Evolutionary conservation across 2,888 invertebrate genomes (phyloP), one percentile per base, ranked within the genome.

Genomic region (Acronicta alni): DNA sequence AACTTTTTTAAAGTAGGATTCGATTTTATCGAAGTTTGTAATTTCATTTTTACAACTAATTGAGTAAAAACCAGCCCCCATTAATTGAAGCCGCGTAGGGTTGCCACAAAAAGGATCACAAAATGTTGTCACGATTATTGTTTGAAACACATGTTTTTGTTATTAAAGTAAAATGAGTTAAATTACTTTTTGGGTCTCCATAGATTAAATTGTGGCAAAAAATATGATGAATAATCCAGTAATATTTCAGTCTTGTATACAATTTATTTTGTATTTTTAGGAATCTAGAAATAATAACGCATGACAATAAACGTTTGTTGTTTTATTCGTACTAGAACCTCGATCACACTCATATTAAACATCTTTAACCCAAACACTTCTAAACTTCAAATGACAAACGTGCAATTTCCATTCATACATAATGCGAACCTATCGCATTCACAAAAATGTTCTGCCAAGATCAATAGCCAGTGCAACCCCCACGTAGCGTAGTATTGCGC

Each of bases 401-500:
- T 3, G 30, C 15, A 26, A 7, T 15, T 38, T 45, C 10, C 49
- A 56, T 48, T 71, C 54, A 57, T 9, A 47, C 57, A 38, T 45
- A 61, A 54, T 48, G 30, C 7, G 20, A 8, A 42, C 43, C 32
- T 45, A 51, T 30, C 37, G 63, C 58, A 72, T 67, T 67, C 42
- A 66, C 44, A 44, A 57, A 72, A 49, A 43, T 18, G 35, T 38
- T 16, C 16, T 37, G 55, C 60, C 56, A 63, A 67, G 71, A 81
- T 82, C 82, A 63, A 83, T 83, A 72, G 12, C 12, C 53, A 3
- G 16, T 67, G 73, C 70, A 67, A 44, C 60, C 48, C 61, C 59
- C 39, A 39, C 59, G 23, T 42, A 57, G 44, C 18, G n/a, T 46
- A 63, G 65, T 61, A 72, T 80, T 85, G 85, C 87, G 86, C 85